Base-by-base conservation (phyloP, 92 coral and sea anemone species). In the Siderastrea radians region DNA sequence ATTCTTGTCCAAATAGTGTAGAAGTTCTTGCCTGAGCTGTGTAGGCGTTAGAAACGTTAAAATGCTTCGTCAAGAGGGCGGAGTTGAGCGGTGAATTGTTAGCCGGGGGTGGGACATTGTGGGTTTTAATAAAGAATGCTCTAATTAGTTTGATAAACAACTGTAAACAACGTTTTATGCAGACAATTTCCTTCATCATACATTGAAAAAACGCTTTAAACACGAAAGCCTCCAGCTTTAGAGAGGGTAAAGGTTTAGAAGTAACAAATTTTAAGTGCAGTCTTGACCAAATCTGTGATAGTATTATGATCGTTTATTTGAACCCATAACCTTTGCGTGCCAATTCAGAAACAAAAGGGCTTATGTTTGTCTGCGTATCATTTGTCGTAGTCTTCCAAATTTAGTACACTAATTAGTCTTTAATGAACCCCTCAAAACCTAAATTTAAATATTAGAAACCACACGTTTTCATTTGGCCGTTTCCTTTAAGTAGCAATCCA, bases 251-350 rank as follows among this genome's bases (percentile, higher is more conserved):
- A 48, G 49, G 48, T 62, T 26, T 63, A n/a, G 10, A 11, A 11
- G 52, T 7, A 17, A 48, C 55, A 1, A 70, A 15, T 16, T 14
- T 19, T 46, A 52, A 47, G 19, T 6, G 12, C 6, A 57, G 58
- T 14, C 47, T 68, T 49, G 64, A 15, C 53, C 3, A 45, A 68
- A 68, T 59, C 54, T 45, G 54, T 2, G 16, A 17, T 3, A 17
- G 12, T 8, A 2, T 1, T 54, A 44, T 15, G 9, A 9, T 5
- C 57, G 57, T 71, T 48, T 44, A 12, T 72, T 55, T 73, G 79
- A 74, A 74, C 87, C 71, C 52, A 62, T 84, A 72, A 84, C 79
- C 79, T 62, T 84, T 84, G 79, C 87, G 87, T 84, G 87, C 87
- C 60, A 74, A 71, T 15, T 44, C 78, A 17, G 19, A 13, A 73